Evolutionary conservation across 2,113 vertebrate species (phyloP), one percentile per base, ranked within the genome.

Genomic region (Fregetta grallaria): DNA sequence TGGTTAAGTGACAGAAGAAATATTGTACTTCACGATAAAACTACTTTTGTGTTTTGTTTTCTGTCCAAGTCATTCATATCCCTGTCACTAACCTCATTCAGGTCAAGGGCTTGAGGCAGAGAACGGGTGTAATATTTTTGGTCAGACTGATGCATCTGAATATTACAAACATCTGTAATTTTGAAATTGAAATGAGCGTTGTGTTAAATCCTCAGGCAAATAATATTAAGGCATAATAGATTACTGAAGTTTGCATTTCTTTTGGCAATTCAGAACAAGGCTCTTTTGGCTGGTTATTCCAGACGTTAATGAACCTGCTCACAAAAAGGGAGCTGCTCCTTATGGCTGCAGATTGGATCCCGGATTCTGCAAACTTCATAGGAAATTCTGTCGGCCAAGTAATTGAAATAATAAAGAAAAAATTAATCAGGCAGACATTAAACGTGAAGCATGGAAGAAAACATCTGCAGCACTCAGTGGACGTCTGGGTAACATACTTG

Each of bases 51-150:
- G 96, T 97, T 97, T 97, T 52, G 8, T 97, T 98, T 97, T 96
- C 90, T 47, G 29, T 92, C 95, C 80, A 79, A 94, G 94, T 93
- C 97, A 97, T 98, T 95, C 88, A 93, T 98, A 97, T 97, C 96
- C 88, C 95, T 98, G 98, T 98, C 97, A 97, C 88, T 98, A 97
- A 97, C 94, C 94, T 97, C 96, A 96, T 98, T 98, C 94, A 97
- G 98, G 98, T 98, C 98, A 98, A 97, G 96, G 97, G 96, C 97
- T 98, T 70, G 72, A 98, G 97, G 97, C 97, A 82, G 92, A 66
- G 91, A 96, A 80, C 0, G 17, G 91, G 80, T 74, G 74, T 97
- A 95, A 96, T 97, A 90, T 95, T 97, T 97, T 96, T 52, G 68
- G 91, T 92, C 90, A 94, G 90, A 82, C 85, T 73, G 86, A 92